Percentiles rank a stretch among this genome's conserved stretches.
Evolutionary conservation across 2,888 invertebrate genomes (phyloP).

Genomic region (Deladenus siricidicola): DNA sequence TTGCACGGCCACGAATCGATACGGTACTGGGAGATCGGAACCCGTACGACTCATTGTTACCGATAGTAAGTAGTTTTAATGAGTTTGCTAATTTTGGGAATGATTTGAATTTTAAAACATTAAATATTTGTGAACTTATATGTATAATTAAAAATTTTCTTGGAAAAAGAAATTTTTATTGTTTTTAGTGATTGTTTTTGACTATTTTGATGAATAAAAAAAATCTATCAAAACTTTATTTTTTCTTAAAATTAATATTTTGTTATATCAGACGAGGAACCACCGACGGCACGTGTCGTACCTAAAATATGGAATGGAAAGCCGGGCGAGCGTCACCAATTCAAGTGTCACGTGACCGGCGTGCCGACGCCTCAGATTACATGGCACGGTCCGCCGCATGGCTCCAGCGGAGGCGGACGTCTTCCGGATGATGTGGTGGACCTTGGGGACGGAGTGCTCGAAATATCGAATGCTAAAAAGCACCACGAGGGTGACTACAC

Average conservation of each 20-base stretch:
- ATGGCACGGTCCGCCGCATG: constrained; percentile 50
- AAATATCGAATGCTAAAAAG: constrained; percentile 28
- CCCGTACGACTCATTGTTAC: constrained; percentile 43
- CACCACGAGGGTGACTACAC: constrained; percentile 33
- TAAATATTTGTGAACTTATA: no score
- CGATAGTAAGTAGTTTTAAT: constrained; percentile 41
- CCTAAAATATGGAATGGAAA: constrained; percentile 52
- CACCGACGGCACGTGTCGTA: constrained; percentile 50
- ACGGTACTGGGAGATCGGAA: constrained; percentile 39
- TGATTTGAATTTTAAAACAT: no score
- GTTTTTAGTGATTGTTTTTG: no score
- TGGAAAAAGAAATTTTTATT: no score
- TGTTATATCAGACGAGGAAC: constrained; percentile 40
- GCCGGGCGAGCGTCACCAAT: constrained; percentile 49
- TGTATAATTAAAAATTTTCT: no score
- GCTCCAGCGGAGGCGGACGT: constrained; percentile 30
- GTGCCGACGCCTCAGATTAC: constrained; percentile 43
- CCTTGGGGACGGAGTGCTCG: constrained; percentile 43
- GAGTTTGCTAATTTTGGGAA: neutral
- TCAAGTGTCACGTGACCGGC: constrained; percentile 46
- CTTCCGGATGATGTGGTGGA: constrained; percentile 50
- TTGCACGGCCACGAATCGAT: constrained; percentile 48
- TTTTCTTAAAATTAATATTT: neutral
- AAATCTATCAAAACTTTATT: no score
- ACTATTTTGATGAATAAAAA: no score